Percentiles rank a stretch among this genome's conserved stretches.
phyloP scores from a whole-genome alignment of 2,113 vertebrate species.

The Sakesphorus luctuosus region DNA sequence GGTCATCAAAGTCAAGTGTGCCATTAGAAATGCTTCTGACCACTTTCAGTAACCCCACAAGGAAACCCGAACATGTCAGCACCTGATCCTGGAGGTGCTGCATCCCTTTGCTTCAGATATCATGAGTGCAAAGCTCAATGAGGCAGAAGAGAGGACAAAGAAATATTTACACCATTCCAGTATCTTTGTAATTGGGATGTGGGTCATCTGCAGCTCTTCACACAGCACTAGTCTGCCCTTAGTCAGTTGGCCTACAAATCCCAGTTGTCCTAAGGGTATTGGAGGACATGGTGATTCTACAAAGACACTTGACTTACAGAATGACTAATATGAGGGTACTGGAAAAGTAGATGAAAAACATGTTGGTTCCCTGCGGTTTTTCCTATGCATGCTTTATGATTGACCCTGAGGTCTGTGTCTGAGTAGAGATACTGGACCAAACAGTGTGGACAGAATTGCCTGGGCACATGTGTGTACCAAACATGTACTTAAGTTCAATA shows the following conservation, averaged over 20 bases:
- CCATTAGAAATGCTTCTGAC: background rate
- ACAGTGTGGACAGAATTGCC: background rate
- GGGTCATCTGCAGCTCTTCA: background rate
- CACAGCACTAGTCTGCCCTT: background rate
- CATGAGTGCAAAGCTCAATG: background rate
- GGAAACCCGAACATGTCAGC: background rate
- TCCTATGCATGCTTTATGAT: background rate
- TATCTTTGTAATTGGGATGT: background rate
- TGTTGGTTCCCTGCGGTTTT: background rate
- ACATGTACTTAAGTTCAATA: background rate
- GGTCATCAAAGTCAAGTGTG: slow-evolving; percentile 40
- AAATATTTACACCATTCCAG: background rate
- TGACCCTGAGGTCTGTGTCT: background rate
- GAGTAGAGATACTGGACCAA: background rate
- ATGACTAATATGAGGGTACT: background rate
- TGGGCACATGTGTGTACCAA: rapidly evolving
- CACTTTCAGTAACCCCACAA: background rate
- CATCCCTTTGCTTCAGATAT: background rate
- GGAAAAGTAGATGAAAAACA: background rate
- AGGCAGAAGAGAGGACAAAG: background rate
- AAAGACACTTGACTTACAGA: background rate
- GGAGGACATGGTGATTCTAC: background rate
- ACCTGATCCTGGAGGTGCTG: background rate
- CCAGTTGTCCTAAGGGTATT: background rate
- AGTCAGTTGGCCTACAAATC: background rate